A percentile compares a stretch with the other conserved stretches of the same genome.
Evolutionary conservation across 1,140 invertebrate genomes (phyloP).

Genomic region (Copidosoma floridanum): DNA sequence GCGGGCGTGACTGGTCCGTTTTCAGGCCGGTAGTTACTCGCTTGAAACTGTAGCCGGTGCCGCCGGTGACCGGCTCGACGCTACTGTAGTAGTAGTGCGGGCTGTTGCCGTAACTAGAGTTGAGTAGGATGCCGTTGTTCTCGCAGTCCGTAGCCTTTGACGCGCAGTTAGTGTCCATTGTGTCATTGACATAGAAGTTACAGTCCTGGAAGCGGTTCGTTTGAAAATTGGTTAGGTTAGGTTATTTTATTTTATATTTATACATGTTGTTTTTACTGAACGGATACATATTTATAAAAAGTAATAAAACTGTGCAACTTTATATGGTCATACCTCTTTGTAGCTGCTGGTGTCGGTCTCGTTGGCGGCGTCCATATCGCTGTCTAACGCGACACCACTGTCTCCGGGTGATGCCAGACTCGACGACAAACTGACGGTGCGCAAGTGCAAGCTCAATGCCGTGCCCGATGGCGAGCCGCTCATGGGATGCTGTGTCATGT

Average conservation of each 20-base stretch:
- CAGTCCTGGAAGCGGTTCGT: slow-evolving; percentile 43
- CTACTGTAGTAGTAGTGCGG: background rate
- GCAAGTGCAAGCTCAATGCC: slow-evolving; percentile 48
- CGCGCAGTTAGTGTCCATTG: slow-evolving; percentile 44
- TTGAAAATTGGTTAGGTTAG: no score
- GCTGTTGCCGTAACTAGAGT: slow-evolving; percentile 18
- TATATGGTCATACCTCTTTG: slow-evolving; percentile 50
- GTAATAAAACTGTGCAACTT: no score
- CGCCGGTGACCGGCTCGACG: slow-evolving; percentile 16
- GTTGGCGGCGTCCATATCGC: slow-evolving; percentile 52
- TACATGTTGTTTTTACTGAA: no score
- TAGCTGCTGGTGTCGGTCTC: slow-evolving; percentile 54
- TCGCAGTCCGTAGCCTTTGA: slow-evolving; percentile 40
- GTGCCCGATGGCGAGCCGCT: slow-evolving; percentile 53
- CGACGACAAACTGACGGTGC: slow-evolving; percentile 50
- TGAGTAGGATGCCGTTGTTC: slow-evolving; percentile 34
- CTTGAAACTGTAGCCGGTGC: slow-evolving; percentile 51
- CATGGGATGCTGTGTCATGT: slow-evolving; percentile 56
- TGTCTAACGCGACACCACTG: slow-evolving; percentile 54
- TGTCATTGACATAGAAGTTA: slow-evolving; percentile 46
- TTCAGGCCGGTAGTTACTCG: slow-evolving; percentile 34
- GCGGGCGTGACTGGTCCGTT: slow-evolving; percentile 40
- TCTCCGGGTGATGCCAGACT: slow-evolving; percentile 55
- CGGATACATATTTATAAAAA: no score
- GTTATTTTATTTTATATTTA: no score